Conservation (phyloP, 2,113 vertebrate species). For the Nanorana parkeri region DNA sequence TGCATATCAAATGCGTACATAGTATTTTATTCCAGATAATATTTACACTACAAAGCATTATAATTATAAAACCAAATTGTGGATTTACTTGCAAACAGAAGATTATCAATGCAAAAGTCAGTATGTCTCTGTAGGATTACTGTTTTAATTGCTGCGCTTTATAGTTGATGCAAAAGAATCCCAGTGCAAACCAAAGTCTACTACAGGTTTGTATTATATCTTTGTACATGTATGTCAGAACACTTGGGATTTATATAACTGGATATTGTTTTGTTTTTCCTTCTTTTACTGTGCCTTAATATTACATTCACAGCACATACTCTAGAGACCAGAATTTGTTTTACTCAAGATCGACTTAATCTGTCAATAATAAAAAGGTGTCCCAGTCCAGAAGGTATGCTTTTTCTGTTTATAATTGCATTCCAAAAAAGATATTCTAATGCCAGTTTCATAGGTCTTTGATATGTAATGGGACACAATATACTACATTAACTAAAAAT, state of each 20-base stretch:
- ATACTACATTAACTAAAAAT: not conserved
- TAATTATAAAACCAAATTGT: slow-evolving; percentile 4
- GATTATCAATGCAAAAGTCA: slow-evolving; percentile 9
- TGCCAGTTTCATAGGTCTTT: not conserved
- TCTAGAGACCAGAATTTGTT: slow-evolving; percentile 18
- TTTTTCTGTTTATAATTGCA: slow-evolving; percentile 14
- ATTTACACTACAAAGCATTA: not conserved
- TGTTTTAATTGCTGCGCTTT: slow-evolving; percentile 6
- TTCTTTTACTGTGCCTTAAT: slow-evolving; percentile 8
- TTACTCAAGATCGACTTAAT: slow-evolving; percentile 31
- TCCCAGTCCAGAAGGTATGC: slow-evolving; percentile 15
- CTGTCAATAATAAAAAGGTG: slow-evolving; percentile 24
- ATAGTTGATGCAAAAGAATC: slow-evolving; percentile 3
- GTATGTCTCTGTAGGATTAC: slow-evolving; percentile 15
- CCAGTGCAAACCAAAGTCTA: slow-evolving; percentile 4
- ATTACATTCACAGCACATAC: slow-evolving; percentile 8
- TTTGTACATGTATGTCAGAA: slow-evolving; percentile 38
- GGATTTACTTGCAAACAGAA: not conserved
- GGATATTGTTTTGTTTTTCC: slow-evolving; percentile 45
- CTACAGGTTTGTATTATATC: not conserved
- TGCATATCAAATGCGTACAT: not conserved
- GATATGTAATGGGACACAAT: not conserved
- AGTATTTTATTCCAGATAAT: not conserved
- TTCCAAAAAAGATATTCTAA: slow-evolving; percentile 6
- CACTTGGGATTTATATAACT: slow-evolving; percentile 33